Percentiles rank a stretch among this genome's conserved stretches.
These are phyloP conservation scores for Plumapathes pennacea DNA, from an alignment of 92 coral and sea anemone species.

Conservation along the genomic window DNA sequence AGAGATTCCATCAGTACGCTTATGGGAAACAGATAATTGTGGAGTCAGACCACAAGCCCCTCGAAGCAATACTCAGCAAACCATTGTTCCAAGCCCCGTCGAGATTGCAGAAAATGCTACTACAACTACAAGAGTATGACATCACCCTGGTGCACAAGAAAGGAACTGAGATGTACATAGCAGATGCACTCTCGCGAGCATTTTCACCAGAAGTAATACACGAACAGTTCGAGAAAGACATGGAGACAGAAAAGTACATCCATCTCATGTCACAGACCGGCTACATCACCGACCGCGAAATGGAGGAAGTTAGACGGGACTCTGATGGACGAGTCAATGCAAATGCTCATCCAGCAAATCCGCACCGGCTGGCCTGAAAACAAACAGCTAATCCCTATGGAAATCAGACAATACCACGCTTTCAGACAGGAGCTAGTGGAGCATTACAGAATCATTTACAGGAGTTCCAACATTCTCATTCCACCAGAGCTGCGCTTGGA, in stretches of 20 bases:
- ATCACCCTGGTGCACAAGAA: slow-evolving; percentile 11
- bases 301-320: slow-evolving; percentile 28
- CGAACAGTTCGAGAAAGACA: slow-evolving; percentile 39
- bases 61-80: slow-evolving; percentile 14
- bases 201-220: slow-evolving; percentile 21
- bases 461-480: slow-evolving; percentile 34
- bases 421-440: slow-evolving; percentile 22
- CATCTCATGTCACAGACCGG: slow-evolving; percentile 46
- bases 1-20: slow-evolving; percentile 35
- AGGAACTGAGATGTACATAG: slow-evolving; percentile 43
- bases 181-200: slow-evolving; percentile 51
- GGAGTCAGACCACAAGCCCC: slow-evolving; percentile 45
- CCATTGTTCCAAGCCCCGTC: slow-evolving; percentile 36
- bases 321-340: slow-evolving; percentile 20
- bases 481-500: slow-evolving; percentile 39
- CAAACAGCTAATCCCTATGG: slow-evolving; percentile 11
- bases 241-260: slow-evolving; percentile 28
- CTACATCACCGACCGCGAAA: slow-evolving; percentile 44
- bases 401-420: slow-evolving; percentile 12
- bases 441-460: slow-evolving; percentile 30
- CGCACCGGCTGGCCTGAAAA: slow-evolving; percentile 36
- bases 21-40: slow-evolving; percentile 31
- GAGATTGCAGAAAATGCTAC: slow-evolving; percentile 19
- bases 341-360: slow-evolving; percentile 20
- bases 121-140: slow-evolving; percentile 42